A percentile compares a stretch with the other conserved stretches of the same genome.
phyloP scores from a whole-genome alignment of 2,888 invertebrate genomes.

The Gymnosoma rotundatum region DNA sequence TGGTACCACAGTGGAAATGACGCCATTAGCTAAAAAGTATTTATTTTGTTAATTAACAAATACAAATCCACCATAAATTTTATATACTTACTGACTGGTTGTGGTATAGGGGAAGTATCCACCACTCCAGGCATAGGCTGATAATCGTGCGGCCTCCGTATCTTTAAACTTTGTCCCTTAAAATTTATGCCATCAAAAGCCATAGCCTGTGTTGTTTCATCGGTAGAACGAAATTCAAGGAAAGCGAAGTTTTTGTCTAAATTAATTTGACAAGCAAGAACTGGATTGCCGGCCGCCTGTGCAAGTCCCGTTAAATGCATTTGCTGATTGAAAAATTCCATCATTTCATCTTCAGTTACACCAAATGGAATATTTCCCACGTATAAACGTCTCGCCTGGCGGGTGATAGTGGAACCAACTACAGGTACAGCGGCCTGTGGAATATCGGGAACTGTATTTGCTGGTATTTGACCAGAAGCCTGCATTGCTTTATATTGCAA shows the following conservation, averaged over 20 bases:
- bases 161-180: slow-evolving; percentile 98
- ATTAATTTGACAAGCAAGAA: slow-evolving; percentile 98
- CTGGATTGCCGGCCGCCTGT: slow-evolving; percentile 99
- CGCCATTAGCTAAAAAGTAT: slow-evolving; percentile 82
- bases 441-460: slow-evolving; percentile 94
- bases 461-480: slow-evolving; percentile 97
- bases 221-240: slow-evolving; percentile 97
- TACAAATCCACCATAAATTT: neutral
- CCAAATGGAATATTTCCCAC: slow-evolving; percentile 99
- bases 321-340: slow-evolving; percentile 99
- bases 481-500: slow-evolving; percentile 94
- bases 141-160: slow-evolving; percentile 98
- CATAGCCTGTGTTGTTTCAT: slow-evolving; percentile 99
- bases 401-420: slow-evolving; percentile 97
- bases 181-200: slow-evolving; percentile 99
- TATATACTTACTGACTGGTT: slow-evolving; percentile 86
- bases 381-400: slow-evolving; percentile 95
- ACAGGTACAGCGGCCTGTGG: slow-evolving; percentile 98
- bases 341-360: slow-evolving; percentile 98
- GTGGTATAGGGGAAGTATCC: slow-evolving; percentile 92
- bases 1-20: slow-evolving; percentile 96
- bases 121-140: slow-evolving; percentile 98
- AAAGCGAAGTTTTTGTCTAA: slow-evolving; percentile 99
- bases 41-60: neutral
- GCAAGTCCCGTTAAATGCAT: slow-evolving; percentile 98